Percentiles rank a stretch among this genome's conserved stretches.
These are phyloP conservation scores for Cossypha heuglini DNA, from an alignment of 2,797 vertebrate species.

Conservation along the genomic window DNA sequence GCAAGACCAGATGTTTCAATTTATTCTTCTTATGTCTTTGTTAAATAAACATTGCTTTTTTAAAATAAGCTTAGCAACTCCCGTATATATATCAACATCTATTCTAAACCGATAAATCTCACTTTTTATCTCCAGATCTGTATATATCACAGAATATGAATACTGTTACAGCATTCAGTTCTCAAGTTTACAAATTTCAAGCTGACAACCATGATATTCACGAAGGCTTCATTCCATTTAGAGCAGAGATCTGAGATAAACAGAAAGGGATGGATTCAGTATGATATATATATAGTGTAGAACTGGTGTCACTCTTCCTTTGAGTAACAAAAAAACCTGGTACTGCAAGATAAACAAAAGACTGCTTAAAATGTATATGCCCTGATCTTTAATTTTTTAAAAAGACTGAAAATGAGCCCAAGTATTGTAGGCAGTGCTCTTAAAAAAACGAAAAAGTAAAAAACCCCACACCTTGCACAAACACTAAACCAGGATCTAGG, in stretches of 20 bases:
- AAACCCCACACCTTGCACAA: neutral
- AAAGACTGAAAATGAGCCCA: neutral
- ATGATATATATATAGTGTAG: too few species aligned
- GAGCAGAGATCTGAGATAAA: neutral
- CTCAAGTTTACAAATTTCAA: neutral
- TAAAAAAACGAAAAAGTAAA: neutral
- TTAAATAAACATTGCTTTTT: neutral
- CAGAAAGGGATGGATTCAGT: neutral
- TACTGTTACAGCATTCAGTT: neutral
- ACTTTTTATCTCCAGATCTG: neutral
- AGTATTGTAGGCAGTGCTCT: neutral
- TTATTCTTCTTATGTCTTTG: neutral
- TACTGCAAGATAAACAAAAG: neutral
- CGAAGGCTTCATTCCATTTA: neutral
- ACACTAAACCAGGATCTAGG: neutral
- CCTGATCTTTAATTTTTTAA: neutral
- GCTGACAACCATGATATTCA: neutral
- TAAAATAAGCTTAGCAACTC: neutral
- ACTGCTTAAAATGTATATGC: neutral
- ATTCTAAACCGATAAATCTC: neutral
- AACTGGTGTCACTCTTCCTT: neutral
- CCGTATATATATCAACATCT: neutral
- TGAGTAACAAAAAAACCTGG: neutral
- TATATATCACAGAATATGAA: neutral
- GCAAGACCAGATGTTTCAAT: neutral